These are phyloP conservation scores for Seriola dumerili DNA, from an alignment of 2,113 vertebrate species.

Conservation along the genomic window DNA sequence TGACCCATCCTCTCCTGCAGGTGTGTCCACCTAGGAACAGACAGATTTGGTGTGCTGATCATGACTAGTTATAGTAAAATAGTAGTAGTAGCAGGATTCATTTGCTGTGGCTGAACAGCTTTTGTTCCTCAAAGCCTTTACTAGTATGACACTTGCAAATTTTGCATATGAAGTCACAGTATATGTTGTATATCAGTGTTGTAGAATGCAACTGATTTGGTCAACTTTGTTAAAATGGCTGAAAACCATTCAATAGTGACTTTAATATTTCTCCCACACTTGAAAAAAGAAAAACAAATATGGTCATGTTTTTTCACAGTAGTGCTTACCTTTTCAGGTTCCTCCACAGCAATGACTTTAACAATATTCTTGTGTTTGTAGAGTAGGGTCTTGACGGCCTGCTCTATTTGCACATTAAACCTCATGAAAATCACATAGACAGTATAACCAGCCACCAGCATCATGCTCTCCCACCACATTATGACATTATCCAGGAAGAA, in stretches of 20 bases:
- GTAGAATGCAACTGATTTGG: not conserved
- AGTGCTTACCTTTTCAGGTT: conserved; percentile 87
- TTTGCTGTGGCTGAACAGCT: too few relatives aligned
- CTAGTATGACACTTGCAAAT: too few relatives aligned
- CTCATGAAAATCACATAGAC: conserved; percentile 95
- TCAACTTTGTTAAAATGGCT: not conserved
- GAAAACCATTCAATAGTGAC: not conserved
- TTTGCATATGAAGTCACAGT: too few relatives aligned
- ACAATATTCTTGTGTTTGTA: conserved; percentile 87
- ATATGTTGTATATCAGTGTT: not conserved
- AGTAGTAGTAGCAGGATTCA: too few relatives aligned
- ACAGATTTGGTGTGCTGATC: not conserved
- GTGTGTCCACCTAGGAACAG: not conserved
- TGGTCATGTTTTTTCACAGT: not conserved
- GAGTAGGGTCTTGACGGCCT: conserved; percentile 89
- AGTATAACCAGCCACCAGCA: conserved; percentile 90
- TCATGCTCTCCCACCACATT: conserved; percentile 95
- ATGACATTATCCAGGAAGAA: conserved; percentile 97
- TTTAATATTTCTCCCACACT: not conserved
- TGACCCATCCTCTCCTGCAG: conserved; percentile 56
- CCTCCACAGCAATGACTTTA: conserved; percentile 86
- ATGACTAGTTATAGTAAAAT: not conserved
- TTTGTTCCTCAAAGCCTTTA: too few relatives aligned
- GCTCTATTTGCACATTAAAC: conserved; percentile 89
- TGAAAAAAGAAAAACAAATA: not conserved